A percentile compares a stretch with the other conserved stretches of the same genome.
Evolutionary conservation across 35 echinoderm and acorn worm genomes (phyloP).

Genomic region (Acanthaster planci): DNA sequence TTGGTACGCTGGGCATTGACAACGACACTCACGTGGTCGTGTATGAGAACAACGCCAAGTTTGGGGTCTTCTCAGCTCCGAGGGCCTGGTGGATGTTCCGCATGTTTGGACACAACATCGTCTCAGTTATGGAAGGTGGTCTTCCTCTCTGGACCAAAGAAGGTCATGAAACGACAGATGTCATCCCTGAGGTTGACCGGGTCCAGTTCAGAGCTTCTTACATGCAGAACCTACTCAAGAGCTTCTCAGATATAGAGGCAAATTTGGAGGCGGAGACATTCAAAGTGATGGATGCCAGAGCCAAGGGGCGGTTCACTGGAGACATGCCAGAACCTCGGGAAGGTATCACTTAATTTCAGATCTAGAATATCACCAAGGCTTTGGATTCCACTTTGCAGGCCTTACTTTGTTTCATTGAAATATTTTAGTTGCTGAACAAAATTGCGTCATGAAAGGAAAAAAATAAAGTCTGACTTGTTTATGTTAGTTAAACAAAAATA

Average conservation of each 20-base stretch:
- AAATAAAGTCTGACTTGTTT: no score
- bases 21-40: slow-evolving; percentile 87
- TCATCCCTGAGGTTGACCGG: slow-evolving; percentile 53
- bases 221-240: slow-evolving; percentile 60
- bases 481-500: no score
- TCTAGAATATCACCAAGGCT: no score
- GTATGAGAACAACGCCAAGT: slow-evolving; percentile 74
- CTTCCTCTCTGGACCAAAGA: slow-evolving; percentile 68
- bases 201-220: slow-evolving; percentile 56
- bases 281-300: slow-evolving; percentile 91
- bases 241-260: slow-evolving; percentile 72
- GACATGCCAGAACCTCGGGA: slow-evolving; percentile 69
- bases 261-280: slow-evolving; percentile 69
- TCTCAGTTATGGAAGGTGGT: slow-evolving; percentile 86
- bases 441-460: no score
- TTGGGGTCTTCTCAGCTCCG: slow-evolving; percentile 74
- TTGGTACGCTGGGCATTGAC: slow-evolving; percentile 66
- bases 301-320: slow-evolving; percentile 57
- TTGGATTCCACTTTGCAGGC: no score
- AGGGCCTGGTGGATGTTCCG: slow-evolving; percentile 94
- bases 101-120: slow-evolving; percentile 71
- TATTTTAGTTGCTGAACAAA: no score
- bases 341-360: slow-evolving; percentile 62
- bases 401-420: no score
- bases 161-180: slow-evolving; percentile 54